These are phyloP conservation scores for Corythoichthys haematopterus DNA, from an alignment of 2,113 vertebrate genomes.

Conservation along the genomic window DNA sequence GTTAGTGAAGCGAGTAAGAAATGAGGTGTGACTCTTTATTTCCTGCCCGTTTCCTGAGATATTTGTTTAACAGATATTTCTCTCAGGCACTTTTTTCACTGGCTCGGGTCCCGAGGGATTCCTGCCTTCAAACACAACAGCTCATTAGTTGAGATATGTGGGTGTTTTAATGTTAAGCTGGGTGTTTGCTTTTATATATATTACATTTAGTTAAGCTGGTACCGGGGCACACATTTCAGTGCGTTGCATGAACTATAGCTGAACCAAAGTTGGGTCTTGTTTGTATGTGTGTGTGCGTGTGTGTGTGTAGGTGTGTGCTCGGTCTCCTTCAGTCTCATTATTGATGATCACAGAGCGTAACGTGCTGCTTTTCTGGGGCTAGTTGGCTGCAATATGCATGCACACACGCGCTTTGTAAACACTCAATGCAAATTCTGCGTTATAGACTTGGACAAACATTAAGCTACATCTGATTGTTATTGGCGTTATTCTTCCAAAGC, in stretches of 20 bases:
- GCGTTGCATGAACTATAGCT: constrained; percentile 13
- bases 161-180: constrained; percentile 30
- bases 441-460: constrained; percentile 3
- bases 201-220: constrained; percentile 17
- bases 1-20: constrained; percentile 15
- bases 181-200: constrained; percentile 36
- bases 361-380: constrained; percentile 15
- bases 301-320: constrained; percentile 9
- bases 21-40: constrained; percentile 22
- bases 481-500: constrained; percentile 2
- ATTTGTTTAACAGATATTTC: constrained; percentile 54
- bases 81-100: constrained; percentile 47
- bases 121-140: constrained; percentile 51
- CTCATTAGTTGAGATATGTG: constrained; percentile 54
- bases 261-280: constrained; percentile 6
- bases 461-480: constrained; percentile 2
- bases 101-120: constrained; percentile 45
- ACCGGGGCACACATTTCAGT: constrained; percentile 9
- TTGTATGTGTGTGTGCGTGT: constrained; percentile 13
- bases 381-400: constrained; percentile 4
- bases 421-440: constrained; percentile 7
- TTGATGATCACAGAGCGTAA: constrained; percentile 42
- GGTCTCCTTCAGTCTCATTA: constrained; percentile 40
- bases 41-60: constrained; percentile 44
- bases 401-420: constrained; percentile 7